phyloP scores from a whole-genome alignment of 2,797 vertebrate species.

The Cryptoblepharus egeriae region DNA sequence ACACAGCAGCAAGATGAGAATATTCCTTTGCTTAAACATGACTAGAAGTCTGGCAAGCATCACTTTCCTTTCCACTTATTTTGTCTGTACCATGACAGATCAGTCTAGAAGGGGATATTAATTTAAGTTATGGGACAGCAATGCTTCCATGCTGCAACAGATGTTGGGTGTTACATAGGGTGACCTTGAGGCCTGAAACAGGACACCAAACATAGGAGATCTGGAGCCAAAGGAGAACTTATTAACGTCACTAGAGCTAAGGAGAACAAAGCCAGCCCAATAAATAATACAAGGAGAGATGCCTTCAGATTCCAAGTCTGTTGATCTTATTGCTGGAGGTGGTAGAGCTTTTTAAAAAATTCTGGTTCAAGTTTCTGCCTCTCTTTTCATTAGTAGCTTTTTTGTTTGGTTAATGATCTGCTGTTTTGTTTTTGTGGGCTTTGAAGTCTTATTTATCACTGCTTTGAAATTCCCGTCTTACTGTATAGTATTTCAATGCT shows the following conservation, averaged over 20 bases:
- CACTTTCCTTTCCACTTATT: slow-evolving; percentile 30
- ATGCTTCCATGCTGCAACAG: slow-evolving; percentile 14
- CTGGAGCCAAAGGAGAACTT: slow-evolving; percentile 20
- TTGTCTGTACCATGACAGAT: slow-evolving; percentile 27
- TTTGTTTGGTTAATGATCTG: too few relatives aligned
- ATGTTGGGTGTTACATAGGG: slow-evolving; percentile 17
- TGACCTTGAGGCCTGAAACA: slow-evolving; percentile 41
- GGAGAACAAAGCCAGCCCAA: accelerated
- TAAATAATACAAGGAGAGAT: not conserved
- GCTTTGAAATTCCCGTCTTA: too few relatives aligned
- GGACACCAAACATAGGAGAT: not conserved
- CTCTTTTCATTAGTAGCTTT: too few relatives aligned
- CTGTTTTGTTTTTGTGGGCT: too few relatives aligned
- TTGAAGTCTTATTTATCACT: too few relatives aligned
- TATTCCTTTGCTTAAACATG: not conserved
- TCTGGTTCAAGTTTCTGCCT: too few relatives aligned
- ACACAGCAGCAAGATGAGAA: slow-evolving; percentile 23
- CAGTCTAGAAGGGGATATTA: slow-evolving; percentile 31
- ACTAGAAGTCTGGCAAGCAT: slow-evolving; percentile 28
- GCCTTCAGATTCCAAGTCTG: not conserved
- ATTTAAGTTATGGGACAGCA: not conserved
- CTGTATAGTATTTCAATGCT: too few relatives aligned
- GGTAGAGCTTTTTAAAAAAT: too few relatives aligned
- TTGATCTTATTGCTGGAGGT: too few relatives aligned
- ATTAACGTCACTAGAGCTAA: slow-evolving; percentile 12